Base-by-base conservation (phyloP, 2,888 invertebrate species). In the Bruchidius siliquastri region DNA sequence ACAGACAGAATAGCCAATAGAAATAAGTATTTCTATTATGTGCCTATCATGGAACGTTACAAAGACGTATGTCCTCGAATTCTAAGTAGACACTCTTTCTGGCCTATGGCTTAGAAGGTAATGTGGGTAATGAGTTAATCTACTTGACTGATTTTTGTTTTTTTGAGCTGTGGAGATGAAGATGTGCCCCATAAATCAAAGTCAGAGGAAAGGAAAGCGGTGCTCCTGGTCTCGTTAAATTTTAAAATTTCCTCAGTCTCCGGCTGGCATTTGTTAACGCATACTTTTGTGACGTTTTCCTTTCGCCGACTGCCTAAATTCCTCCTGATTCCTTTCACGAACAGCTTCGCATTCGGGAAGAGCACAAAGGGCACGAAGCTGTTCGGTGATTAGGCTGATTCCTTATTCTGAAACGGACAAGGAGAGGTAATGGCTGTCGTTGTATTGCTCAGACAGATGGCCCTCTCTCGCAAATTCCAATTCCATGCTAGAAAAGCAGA, bases 201-300 rank as follows among this genome's bases (percentile, higher is more conserved):
- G 26, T 21, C 32, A 70, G 68, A 68, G 73, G 67, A 30, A 26
- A 69, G 49, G 32, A 72, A 67, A 72, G 68, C 66, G 70, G 67
- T 66, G 67, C 73, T 71, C 73, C 67, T 68, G 70, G 13, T 49
- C 49, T 49, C 49, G 8, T 18, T 18, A 49, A 49, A 49, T 13
- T 49, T 49, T 49, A 49, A 49, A 49, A 49, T 13, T 49, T 49
- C 49, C 49, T 49, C 49, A 13, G 49, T 49, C 49, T 49, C 49
- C 49, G 6, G 49, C 49, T 49, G 49, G 49, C 80, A 78, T 80
- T 80, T 80, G 79, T 77, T 79, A 79, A 79, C 75, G 78, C 78
- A 75, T 75, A 77, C 80, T 79, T 78, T 72, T 79, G 76, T 77
- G 77, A 77, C 77, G 78, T 74, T 78, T 72, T 76, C 79, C 72